Percentiles rank a stretch among this genome's conserved stretches.
Conservation (phyloP, 2,113 vertebrate genomes). For the Clarias magur region DNA sequence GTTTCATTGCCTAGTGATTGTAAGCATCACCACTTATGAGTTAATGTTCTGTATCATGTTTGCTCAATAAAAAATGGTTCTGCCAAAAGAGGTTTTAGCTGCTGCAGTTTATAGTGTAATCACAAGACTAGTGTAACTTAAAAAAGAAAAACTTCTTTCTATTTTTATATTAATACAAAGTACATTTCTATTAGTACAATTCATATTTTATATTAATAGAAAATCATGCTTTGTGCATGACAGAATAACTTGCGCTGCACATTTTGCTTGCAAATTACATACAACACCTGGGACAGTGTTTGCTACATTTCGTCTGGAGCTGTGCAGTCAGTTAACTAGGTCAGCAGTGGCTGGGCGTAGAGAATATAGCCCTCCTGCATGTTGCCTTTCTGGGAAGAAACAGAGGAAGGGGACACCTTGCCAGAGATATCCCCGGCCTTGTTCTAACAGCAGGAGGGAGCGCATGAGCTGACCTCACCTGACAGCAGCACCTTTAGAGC, state of each 20-base stretch:
- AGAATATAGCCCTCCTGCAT: conserved; percentile 38
- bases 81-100: conserved; percentile 1
- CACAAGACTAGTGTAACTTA: not conserved
- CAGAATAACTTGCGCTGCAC: conserved; percentile 6
- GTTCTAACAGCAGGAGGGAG: conserved; percentile 43
- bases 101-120: not conserved
- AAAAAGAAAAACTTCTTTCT: too few species aligned
- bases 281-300: conserved; percentile 29
- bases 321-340: conserved; percentile 49
- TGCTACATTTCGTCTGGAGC: conserved; percentile 33
- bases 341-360: conserved; percentile 39
- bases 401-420: conserved; percentile 44
- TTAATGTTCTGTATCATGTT: not conserved
- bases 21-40: not conserved
- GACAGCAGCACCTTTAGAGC: conserved; percentile 38
- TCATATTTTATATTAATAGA: conserved; percentile 1
- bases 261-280: conserved; percentile 1
- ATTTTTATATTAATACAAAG: too few species aligned
- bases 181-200: too few species aligned
- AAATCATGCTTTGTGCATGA: not conserved
- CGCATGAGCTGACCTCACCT: conserved; percentile 32
- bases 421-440: conserved; percentile 38
- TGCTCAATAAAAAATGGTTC: not conserved
- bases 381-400: conserved; percentile 42
- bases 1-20: not conserved